Conservation (phyloP, 2,113 vertebrate species). For the Galbula dea region DNA sequence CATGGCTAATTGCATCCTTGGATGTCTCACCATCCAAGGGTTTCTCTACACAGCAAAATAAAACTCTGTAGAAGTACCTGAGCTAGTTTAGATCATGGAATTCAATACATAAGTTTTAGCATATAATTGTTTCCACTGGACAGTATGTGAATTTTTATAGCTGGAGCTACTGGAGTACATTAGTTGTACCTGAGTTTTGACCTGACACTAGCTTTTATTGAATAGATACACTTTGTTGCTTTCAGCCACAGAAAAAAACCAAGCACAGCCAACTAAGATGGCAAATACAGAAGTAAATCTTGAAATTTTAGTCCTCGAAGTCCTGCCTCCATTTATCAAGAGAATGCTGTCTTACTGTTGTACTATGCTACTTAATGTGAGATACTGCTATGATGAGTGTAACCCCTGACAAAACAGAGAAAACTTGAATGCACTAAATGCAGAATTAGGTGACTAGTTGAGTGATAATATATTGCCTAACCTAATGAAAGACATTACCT, state of each 20-base stretch:
- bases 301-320: background rate
- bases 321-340: background rate
- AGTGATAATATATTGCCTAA: slow-evolving; percentile 66
- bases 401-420: slow-evolving; percentile 34
- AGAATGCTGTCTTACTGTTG: background rate
- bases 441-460: slow-evolving; percentile 51
- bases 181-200: background rate
- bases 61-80: background rate
- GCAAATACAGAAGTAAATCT: background rate
- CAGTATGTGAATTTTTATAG: background rate
- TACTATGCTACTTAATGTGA: background rate
- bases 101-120: background rate
- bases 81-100: background rate
- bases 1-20: background rate
- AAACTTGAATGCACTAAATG: slow-evolving; percentile 26
- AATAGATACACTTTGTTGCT: background rate
- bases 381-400: background rate
- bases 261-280: background rate
- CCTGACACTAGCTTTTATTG: background rate
- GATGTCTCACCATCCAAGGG: background rate
- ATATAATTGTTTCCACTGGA: background rate
- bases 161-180: background rate
- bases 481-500: slow-evolving; percentile 68
- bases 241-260: background rate
- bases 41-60: background rate